These are phyloP conservation scores for Babylonia areolata DNA, from an alignment of 1,140 invertebrate species.

Conservation along the genomic window DNA sequence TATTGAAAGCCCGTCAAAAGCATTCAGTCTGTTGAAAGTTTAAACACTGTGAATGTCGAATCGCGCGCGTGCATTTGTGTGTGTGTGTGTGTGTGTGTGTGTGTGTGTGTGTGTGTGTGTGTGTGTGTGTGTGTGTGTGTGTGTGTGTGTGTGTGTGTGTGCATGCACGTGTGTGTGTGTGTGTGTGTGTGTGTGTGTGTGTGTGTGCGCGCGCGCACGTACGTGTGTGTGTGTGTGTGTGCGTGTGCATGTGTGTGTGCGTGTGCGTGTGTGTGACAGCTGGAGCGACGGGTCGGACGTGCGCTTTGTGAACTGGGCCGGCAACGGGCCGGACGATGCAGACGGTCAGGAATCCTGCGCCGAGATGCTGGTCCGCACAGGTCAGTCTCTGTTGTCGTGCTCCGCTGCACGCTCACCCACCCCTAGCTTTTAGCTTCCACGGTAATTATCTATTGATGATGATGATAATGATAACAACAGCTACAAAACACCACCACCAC, in stretches of 20 bases:
- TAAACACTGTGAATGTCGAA: background rate
- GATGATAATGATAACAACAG: too few species aligned
- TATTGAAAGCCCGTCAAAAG: too few species aligned
- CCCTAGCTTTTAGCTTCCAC: too few species aligned
- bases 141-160: constrained; percentile 13
- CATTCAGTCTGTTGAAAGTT: background rate
- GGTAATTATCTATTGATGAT: too few species aligned
- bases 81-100: constrained; percentile 10
- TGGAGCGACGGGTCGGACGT: constrained; percentile 55
- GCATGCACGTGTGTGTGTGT: background rate
- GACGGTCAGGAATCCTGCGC: constrained; percentile 49
- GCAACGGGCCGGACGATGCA: constrained; percentile 56
- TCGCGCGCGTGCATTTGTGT: background rate
- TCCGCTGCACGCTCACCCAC: too few species aligned
- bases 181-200: background rate
- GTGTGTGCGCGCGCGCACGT: background rate
- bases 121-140: background rate
- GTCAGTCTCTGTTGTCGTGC: background rate
- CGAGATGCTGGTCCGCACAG: constrained; percentile 40
- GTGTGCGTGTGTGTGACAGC: background rate
- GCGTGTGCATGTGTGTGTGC: too few species aligned
- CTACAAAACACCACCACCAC: too few species aligned
- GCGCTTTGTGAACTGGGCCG: constrained; percentile 53
- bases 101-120: background rate
- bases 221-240: constrained; percentile 22